Percentiles rank a stretch among this genome's conserved stretches.
Evolutionary conservation across 2,888 invertebrate genomes (phyloP).

Genomic region (Plebejus argus): DNA sequence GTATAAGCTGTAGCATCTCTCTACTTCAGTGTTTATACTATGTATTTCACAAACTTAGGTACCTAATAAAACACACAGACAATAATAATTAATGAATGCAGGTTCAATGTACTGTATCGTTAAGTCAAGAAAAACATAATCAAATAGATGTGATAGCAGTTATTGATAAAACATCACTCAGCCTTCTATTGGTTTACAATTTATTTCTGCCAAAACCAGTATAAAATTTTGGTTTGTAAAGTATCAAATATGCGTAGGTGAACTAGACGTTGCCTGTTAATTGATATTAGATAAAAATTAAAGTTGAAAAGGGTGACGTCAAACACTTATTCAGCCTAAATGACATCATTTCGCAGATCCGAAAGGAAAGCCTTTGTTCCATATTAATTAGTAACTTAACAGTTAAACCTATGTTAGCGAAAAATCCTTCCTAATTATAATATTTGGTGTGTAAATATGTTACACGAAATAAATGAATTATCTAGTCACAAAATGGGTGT

Average conservation of each 20-base stretch:
- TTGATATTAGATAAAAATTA: constrained; percentile 16
- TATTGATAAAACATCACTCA: not conserved
- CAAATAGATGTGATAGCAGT: not conserved
- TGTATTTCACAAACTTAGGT: not conserved
- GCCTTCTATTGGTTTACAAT: not conserved
- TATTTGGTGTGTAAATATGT: constrained; percentile 1
- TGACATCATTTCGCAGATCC: constrained; percentile 21
- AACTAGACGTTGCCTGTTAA: not conserved
- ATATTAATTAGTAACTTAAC: not conserved
- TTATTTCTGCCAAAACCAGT: not conserved
- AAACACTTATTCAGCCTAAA: constrained; percentile 13
- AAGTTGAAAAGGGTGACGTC: constrained; percentile 26
- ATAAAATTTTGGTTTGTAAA: not conserved
- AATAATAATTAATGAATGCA: not conserved
- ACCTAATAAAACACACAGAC: not conserved
- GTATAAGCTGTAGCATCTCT: too few species aligned
- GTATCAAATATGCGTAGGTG: not conserved
- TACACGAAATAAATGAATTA: not conserved
- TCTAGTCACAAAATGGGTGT: not conserved
- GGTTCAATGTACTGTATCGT: not conserved
- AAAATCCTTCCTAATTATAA: not conserved
- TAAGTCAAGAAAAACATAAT: not conserved
- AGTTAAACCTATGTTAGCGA: not conserved
- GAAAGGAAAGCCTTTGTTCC: not conserved
- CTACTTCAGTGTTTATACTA: not conserved